Conservation (phyloP, 2,888 invertebrate genomes). For the Hedychridium roseum region DNA sequence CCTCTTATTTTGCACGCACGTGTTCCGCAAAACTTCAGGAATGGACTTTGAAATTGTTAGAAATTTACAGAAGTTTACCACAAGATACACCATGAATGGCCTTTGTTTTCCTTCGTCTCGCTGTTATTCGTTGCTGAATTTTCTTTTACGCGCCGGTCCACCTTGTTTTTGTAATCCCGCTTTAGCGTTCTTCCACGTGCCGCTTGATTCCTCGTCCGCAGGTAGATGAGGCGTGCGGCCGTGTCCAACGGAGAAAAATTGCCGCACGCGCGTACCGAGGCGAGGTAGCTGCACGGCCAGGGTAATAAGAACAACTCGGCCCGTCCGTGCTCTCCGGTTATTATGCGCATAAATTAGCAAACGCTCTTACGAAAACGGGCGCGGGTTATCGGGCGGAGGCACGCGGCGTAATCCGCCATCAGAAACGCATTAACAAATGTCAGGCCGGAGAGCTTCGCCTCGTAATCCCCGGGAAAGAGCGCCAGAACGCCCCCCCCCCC, state of each 20-base stretch:
- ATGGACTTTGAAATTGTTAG: too few relatives aligned
- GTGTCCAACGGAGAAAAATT: not conserved
- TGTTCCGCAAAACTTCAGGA: too few relatives aligned
- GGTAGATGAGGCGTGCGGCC: not conserved
- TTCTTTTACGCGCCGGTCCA: too few relatives aligned
- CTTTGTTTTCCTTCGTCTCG: too few relatives aligned
- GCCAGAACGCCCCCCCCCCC: constrained; percentile 36
- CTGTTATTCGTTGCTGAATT: too few relatives aligned
- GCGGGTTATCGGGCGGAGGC: constrained; percentile 41
- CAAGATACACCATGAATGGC: too few relatives aligned
- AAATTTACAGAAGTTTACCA: too few relatives aligned
- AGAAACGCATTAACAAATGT: constrained; percentile 57
- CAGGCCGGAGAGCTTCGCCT: constrained; percentile 29
- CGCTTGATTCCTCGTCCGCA: not conserved
- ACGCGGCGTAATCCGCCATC: constrained; percentile 52
- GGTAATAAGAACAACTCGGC: not conserved
- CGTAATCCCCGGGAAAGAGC: constrained; percentile 40
- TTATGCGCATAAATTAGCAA: constrained; percentile 51
- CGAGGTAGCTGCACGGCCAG: not conserved
- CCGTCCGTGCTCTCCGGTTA: constrained; percentile 1
- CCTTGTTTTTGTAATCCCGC: too few relatives aligned
- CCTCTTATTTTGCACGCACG: too few relatives aligned
- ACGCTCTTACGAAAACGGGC: constrained; percentile 34
- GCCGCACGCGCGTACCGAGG: not conserved
- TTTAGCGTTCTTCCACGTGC: not conserved